Evolutionary conservation across 2,797 vertebrate genomes (phyloP), one percentile per base, ranked within the genome.

Genomic region (Rhabdomys pumilio): DNA sequence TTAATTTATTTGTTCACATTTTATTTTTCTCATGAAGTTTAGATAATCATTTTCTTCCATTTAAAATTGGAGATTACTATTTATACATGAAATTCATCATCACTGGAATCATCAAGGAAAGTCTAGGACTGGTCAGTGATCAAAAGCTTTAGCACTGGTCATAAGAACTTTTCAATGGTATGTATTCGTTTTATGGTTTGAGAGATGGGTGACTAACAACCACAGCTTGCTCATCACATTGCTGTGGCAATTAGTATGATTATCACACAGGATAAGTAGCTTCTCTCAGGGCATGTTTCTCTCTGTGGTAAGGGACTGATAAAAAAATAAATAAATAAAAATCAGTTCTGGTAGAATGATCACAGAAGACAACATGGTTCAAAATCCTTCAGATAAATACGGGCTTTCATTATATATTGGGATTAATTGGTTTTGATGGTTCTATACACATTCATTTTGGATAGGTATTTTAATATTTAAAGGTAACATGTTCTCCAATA

Each of bases 41-140:
- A 93, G 87, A 77, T 94, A n/a, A 95, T 31, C 4, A 0, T 57
- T 89, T 63, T 67, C 4, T 69, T 69, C 77, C 34, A 88, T 77
- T 86, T 53, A 82, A 61, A 93, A 50, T 44, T 47, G 69, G 83
- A 90, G 1, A 57, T 0, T 77, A 67, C 31, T 84, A 41, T 19
- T 93, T 96, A n/a, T 24, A 13, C 34, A 44, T 90, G 31, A 87
- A 94, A 97, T 10, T 41, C 3, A 22, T 55, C 1, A 50, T 95
- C 4, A 20, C 77, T 93, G 47, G 89, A 89, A 61, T 79, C 38
- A 53, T 73, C 8, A 73, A 92, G 53, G 88, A 55, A 72, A 73
- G 63, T 80, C 22, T n/a, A 91, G n/a, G 6, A 5, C 50, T 96
- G 95, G 26, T 1, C 6, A 72, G 0, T 34, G 50, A 92, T 96